Evolutionary conservation across 2,888 invertebrate species (phyloP).

Genomic region (Archips xylosteana): DNA sequence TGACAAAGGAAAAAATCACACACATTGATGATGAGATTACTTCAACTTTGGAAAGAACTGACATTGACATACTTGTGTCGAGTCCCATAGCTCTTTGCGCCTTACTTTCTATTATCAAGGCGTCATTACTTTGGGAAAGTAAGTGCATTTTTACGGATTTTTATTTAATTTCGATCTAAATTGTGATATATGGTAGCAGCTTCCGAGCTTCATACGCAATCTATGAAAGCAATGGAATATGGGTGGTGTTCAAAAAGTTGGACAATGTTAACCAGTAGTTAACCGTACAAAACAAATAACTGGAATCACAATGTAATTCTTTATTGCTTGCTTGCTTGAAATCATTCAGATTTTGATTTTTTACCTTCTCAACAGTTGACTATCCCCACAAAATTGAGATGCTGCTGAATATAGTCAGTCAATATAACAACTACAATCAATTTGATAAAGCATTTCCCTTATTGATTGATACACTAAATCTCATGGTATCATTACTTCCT

Average conservation of each 20-base stretch:
- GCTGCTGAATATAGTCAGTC: slow-evolving; percentile 49
- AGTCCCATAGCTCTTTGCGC: slow-evolving; percentile 56
- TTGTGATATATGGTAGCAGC: no score
- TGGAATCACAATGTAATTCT: no score
- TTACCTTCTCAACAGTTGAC: slow-evolving; percentile 46
- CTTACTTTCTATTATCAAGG: slow-evolving; percentile 55
- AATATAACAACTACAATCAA: slow-evolving; percentile 49
- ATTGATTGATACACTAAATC: slow-evolving; percentile 55
- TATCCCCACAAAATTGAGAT: slow-evolving; percentile 50
- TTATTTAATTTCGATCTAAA: no score
- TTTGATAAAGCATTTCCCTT: slow-evolving; percentile 52
- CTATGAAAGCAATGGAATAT: no score
- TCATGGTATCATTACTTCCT: slow-evolving; percentile 51
- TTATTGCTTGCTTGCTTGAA: neutral
- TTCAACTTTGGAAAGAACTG: slow-evolving; percentile 39
- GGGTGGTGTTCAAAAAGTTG: no score
- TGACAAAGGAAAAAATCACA: slow-evolving; percentile 44
- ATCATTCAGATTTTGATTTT: neutral
- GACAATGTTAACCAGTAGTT: no score
- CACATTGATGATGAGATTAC: slow-evolving; percentile 44
- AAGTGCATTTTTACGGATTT: slow-evolving; percentile 25
- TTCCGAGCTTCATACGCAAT: no score
- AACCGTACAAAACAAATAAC: no score
- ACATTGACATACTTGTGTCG: slow-evolving; percentile 36
- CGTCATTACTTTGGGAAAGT: slow-evolving; percentile 47